phyloP scores from a whole-genome alignment of 1,140 invertebrate species.

The Drosophila erecta region DNA sequence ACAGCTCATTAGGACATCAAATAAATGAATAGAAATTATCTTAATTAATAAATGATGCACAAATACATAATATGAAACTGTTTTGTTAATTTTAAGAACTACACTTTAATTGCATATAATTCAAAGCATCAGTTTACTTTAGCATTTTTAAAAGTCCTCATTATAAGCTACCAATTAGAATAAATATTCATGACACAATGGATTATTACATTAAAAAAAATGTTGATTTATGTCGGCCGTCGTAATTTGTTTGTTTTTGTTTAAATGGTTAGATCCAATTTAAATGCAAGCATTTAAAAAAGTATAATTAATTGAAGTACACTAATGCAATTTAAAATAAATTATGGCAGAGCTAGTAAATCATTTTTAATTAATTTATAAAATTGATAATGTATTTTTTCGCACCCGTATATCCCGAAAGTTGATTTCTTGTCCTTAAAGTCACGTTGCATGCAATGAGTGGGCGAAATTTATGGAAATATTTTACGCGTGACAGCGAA shows the following conservation, averaged over 20 bases:
- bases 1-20: background rate
- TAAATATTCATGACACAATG: background rate
- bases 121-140: background rate
- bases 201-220: background rate
- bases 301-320: background rate
- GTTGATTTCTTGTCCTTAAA: conserved; percentile 30
- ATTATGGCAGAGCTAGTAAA: background rate
- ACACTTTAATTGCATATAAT: background rate
- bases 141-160: background rate
- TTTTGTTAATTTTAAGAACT: background rate
- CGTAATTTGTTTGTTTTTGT: background rate
- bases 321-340: background rate
- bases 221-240: background rate
- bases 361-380: background rate
- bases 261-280: background rate
- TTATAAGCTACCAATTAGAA: background rate
- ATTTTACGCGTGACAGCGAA: conserved; percentile 75
- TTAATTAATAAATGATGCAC: too few species aligned
- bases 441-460: conserved; percentile 73
- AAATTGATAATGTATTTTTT: background rate
- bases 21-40: too few species aligned
- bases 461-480: conserved; percentile 67
- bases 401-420: too few species aligned
- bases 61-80: too few species aligned
- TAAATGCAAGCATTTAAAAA: background rate